Percentiles rank a stretch among this genome's conserved stretches.
Conservation (phyloP, 1,140 invertebrate genomes). For the Ladona fulva region DNA sequence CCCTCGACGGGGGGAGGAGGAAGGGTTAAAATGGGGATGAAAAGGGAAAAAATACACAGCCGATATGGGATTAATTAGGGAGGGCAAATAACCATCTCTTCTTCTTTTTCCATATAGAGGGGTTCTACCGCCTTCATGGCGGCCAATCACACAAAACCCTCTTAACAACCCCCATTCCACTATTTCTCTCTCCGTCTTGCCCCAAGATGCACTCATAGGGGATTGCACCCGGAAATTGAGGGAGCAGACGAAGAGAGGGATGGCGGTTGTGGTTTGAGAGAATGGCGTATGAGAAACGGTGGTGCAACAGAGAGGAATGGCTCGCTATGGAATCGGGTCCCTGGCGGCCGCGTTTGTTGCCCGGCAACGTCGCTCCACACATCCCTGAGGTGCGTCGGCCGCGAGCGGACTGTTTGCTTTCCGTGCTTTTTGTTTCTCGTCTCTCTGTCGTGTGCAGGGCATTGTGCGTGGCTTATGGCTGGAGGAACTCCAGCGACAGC, state of each 20-base stretch:
- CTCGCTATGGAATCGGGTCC: neutral
- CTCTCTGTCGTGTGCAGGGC: too few species aligned
- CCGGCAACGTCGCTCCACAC: neutral
- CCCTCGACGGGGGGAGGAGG: neutral
- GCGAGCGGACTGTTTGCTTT: neutral
- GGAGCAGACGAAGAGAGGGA: neutral
- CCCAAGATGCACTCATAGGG: neutral
- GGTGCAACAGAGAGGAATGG: neutral
- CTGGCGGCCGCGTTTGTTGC: neutral
- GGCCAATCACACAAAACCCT: neutral
- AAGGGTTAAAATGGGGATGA: neutral
- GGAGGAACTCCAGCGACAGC: too few species aligned
- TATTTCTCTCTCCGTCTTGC: neutral
- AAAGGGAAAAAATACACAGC: neutral
- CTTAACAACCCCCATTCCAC: neutral
- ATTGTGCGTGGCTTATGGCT: too few species aligned
- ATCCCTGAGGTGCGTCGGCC: neutral
- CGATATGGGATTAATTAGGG: constrained; percentile 9
- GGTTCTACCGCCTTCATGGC: neutral
- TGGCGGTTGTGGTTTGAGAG: neutral
- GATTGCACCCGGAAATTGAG: neutral
- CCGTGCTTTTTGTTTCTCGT: too few species aligned
- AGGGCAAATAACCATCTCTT: neutral
- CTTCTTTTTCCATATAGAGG: neutral
- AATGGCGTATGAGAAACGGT: neutral